Conservation (phyloP, 2,797 vertebrate genomes). For the Halcyon leucocephala region DNA sequence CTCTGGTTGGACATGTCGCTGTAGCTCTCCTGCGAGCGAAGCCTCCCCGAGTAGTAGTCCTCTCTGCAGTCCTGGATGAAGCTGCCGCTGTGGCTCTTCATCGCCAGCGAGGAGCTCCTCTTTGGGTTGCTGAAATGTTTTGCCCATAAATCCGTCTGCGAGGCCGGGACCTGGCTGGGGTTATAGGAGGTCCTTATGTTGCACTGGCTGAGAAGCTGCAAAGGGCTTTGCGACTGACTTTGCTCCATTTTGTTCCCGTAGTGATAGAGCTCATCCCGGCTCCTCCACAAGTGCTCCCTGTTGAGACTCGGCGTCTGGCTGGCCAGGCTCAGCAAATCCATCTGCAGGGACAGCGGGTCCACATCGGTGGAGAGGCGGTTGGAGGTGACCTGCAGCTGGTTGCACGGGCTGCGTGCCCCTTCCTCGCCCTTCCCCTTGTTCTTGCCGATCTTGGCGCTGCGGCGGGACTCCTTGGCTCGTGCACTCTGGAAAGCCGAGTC, state of each 20-base stretch:
- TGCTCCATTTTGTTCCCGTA: conserved; percentile 86
- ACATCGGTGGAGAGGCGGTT: conserved; percentile 90
- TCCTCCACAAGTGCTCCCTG: conserved; percentile 92
- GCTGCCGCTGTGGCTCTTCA: conserved; percentile 90
- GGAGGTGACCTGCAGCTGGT: conserved; percentile 84
- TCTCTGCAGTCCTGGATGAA: conserved; percentile 89
- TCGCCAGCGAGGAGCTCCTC: conserved; percentile 85
- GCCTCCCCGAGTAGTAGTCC: conserved; percentile 89
- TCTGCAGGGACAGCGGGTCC: conserved; percentile 95
- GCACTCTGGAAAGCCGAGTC: conserved; percentile 97
- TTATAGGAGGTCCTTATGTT: conserved; percentile 91
- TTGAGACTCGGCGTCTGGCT: conserved; percentile 95
- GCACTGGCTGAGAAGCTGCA: conserved; percentile 96
- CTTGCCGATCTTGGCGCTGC: conserved; percentile 91
- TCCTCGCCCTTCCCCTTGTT: conserved; percentile 84
- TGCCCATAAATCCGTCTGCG: conserved; percentile 84
- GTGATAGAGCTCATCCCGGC: conserved; percentile 85
- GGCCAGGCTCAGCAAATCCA: conserved; percentile 97
- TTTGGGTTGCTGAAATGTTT: conserved; percentile 89
- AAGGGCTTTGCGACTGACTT: conserved; percentile 80
- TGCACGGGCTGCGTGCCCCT: conserved; percentile 74
- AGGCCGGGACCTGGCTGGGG: conserved; percentile 78
- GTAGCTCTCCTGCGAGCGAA: conserved; percentile 91
- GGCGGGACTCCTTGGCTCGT: conserved; percentile 91
- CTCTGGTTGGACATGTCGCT: conserved; percentile 88